phyloP scores from a whole-genome alignment of 2,113 vertebrate genomes.

The Laticauda laticaudata region DNA sequence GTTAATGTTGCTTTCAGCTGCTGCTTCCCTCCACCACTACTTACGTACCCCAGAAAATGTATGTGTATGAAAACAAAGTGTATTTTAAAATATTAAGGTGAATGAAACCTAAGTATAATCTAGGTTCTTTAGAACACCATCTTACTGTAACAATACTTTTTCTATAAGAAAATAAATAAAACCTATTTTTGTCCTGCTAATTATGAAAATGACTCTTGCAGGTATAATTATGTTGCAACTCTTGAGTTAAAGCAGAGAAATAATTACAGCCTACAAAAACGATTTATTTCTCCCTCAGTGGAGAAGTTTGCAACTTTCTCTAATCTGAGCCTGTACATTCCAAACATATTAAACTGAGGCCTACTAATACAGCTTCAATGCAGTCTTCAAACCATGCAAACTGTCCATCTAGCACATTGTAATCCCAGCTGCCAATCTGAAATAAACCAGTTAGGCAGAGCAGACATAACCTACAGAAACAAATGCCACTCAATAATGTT shows the following conservation, averaged over 20 bases:
- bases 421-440: constrained; percentile 87
- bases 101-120: not conserved
- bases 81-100: not conserved
- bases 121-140: not conserved
- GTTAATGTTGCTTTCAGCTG: not conserved
- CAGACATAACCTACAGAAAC: constrained; percentile 87
- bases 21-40: not conserved
- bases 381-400: constrained; percentile 63
- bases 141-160: constrained; percentile 5
- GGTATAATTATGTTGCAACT: constrained; percentile 46
- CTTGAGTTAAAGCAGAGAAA: constrained; percentile 74
- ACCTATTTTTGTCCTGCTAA: constrained; percentile 38
- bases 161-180: constrained; percentile 22
- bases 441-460: constrained; percentile 85
- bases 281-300: constrained; percentile 63
- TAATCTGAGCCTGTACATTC: constrained; percentile 76
- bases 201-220: constrained; percentile 39
- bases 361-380: constrained; percentile 49
- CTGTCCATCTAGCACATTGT: constrained; percentile 72
- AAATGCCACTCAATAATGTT: constrained; percentile 87
- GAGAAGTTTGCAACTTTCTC: constrained; percentile 54
- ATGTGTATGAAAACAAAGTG: not conserved
- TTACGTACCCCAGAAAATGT: not conserved
- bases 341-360: constrained; percentile 70
- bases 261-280: constrained; percentile 77